Conservation (phyloP, 2,113 vertebrate species). For the Hyaena hyaena region DNA sequence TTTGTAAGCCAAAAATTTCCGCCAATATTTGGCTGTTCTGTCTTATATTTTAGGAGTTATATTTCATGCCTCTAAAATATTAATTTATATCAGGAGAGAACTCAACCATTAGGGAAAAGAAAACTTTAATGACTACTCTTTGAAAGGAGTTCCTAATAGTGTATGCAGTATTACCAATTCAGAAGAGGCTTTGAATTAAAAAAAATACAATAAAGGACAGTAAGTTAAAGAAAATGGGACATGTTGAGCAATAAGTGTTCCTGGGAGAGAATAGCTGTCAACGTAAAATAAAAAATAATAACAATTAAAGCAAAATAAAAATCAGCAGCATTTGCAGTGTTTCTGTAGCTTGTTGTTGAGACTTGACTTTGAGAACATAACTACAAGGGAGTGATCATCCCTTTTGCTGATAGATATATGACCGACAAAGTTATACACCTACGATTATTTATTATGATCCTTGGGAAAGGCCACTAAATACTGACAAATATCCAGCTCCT, state of each 20-base stretch:
- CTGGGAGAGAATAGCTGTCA: neutral
- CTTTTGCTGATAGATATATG: neutral
- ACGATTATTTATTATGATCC: neutral
- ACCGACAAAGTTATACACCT: neutral
- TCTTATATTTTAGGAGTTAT: neutral
- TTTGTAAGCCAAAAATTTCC: neutral
- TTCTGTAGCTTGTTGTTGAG: neutral
- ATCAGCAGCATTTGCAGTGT: neutral
- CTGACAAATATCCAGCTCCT: neutral
- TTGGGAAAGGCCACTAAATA: neutral
- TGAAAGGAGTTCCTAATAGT: neutral
- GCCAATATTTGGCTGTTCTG: neutral
- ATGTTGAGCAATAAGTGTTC: neutral
- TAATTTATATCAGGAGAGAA: neutral
- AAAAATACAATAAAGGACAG: neutral
- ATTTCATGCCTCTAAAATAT: neutral
- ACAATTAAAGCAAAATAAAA: conserved; percentile 44
- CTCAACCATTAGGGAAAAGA: neutral
- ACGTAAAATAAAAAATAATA: conserved; percentile 11
- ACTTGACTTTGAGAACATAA: neutral
- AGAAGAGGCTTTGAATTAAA: neutral
- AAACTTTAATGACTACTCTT: neutral
- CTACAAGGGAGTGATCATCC: neutral
- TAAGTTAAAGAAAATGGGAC: neutral
- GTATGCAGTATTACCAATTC: neutral